phyloP scores from a whole-genome alignment of 2,797 vertebrate genomes.

The Chiroxiphia lanceolata region DNA sequence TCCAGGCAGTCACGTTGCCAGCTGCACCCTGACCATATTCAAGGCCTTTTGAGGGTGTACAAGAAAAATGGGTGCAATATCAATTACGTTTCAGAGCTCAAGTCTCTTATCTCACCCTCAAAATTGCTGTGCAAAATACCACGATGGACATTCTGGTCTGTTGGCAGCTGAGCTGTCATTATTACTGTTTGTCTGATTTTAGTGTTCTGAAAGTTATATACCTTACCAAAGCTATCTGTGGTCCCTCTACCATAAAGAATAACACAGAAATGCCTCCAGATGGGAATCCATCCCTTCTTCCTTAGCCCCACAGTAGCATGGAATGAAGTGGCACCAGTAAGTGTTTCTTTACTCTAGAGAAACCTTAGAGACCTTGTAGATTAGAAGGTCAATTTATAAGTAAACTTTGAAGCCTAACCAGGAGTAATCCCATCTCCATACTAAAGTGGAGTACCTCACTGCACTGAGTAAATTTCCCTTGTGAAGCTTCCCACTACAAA shows the following conservation, averaged over 20 bases:
- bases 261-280: background rate
- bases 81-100: background rate
- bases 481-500: background rate
- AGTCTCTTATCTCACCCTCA: background rate
- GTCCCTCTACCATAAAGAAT: background rate
- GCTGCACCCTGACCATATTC: background rate
- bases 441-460: background rate
- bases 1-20: background rate
- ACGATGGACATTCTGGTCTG: background rate
- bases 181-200: background rate
- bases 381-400: background rate
- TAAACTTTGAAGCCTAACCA: background rate
- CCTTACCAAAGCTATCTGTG: background rate
- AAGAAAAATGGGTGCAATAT: background rate
- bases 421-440: background rate
- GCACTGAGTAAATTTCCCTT: background rate
- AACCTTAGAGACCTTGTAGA: background rate
- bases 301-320: accelerated
- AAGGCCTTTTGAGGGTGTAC: background rate
- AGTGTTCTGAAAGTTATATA: background rate
- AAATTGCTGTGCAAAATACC: background rate
- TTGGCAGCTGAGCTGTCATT: background rate
- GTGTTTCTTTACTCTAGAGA: background rate
- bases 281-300: background rate
- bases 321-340: background rate